phyloP scores from a whole-genome alignment of 1,140 invertebrate species.

The Helicorthomorpha holstii region DNA sequence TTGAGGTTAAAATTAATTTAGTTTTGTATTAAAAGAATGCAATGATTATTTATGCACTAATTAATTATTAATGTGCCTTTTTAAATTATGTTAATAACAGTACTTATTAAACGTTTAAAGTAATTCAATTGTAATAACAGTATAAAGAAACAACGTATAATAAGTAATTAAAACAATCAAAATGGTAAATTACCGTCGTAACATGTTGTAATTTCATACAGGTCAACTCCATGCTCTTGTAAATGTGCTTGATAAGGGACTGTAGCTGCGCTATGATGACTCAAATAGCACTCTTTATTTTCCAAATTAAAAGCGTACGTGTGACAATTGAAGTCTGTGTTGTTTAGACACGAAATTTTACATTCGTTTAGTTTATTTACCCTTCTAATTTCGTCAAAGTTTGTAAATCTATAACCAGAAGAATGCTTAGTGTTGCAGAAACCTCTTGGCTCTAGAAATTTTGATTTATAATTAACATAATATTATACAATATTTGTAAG shows the following conservation, averaged over 20 bases:
- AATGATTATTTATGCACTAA: no score
- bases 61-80: no score
- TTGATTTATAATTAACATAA: no score
- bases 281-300: neutral
- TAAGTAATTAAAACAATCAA: no score
- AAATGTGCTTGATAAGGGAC: neutral
- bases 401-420: neutral
- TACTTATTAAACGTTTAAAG: no score
- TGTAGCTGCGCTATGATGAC: neutral
- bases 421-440: neutral
- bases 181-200: conserved; percentile 12
- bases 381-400: neutral
- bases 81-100: no score
- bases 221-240: conserved; percentile 3
- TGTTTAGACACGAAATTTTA: conserved; percentile 8
- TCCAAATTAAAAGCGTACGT: conserved; percentile 8
- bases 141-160: no score
- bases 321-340: conserved; percentile 10
- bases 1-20: no score
- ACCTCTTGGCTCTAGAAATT: neutral
- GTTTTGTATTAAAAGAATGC: no score
- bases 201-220: conserved; percentile 13
- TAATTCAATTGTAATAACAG: no score
- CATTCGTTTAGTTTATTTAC: conserved; percentile 8
- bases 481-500: no score